Evolutionary conservation across 2,797 vertebrate genomes (phyloP), one percentile per base, ranked within the genome.

Genomic region (Pelodytes ibericus): DNA sequence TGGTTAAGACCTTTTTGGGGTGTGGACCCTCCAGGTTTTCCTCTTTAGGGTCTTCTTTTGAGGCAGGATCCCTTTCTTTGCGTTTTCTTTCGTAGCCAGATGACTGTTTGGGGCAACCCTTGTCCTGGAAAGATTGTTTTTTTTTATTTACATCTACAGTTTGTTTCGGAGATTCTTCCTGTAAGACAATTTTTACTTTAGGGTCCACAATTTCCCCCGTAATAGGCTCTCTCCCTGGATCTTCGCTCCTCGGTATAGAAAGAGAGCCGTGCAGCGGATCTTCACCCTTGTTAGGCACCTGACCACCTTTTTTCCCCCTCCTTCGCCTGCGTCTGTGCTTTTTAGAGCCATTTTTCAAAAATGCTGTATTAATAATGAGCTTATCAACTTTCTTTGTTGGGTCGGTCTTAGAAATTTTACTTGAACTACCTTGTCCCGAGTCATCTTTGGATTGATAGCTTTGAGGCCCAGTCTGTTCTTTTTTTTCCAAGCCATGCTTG

Each of bases 1-100:
- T 41, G 20, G 80, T 33, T 15, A 83, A 49, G 49, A 69, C 56
- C 84, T 83, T 86, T 7, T 25, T 2, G 72, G 76, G 56, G 41
- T 80, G 87, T 68, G 70, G 64, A 0, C 56, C 71, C 26, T 36
- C 61, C 1, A 39, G 67, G 33, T 82, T 83, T 0, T 5, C 2
- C 3, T 36, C 81, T 56, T 15, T 73, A 3, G n/a, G n/a, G n/a
- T n/a, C n/a, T n/a, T 33, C 80, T 61, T 16, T 79, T 33, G 76
- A 68, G 41, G 80, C 83, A 2, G 78, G 30, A 6, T 74, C 79
- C 47, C 29, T n/a, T 67, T 49, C 1, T 24, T 66, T 63, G 53
- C 18, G 53, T 65, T 65, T 80, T 8, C 10, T 69, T 11, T 22
- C 29, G 24, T 20, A 9, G 26, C 47, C 44, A 22, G 26, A n/a